phyloP scores from a whole-genome alignment of 1,140 invertebrate genomes.

The Aplysia californica region DNA sequence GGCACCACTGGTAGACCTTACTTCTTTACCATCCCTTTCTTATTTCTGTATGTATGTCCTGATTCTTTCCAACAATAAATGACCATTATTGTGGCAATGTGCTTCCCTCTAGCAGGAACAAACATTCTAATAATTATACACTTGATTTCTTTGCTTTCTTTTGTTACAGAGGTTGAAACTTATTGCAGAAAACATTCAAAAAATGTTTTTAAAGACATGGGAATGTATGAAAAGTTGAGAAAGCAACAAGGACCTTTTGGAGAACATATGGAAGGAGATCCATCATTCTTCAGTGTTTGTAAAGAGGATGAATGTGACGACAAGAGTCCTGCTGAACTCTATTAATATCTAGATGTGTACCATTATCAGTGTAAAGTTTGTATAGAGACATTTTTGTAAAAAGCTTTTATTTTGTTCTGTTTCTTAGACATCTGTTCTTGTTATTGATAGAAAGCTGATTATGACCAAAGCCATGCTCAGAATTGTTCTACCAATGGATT shows the following conservation, averaged over 20 bases:
- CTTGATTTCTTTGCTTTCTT: no score
- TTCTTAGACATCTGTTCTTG: constrained; percentile 1
- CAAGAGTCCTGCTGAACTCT: constrained; percentile 8
- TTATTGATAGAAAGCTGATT: neutral
- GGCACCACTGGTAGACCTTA: no score
- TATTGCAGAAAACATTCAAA: constrained; percentile 24
- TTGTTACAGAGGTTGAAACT: constrained; percentile 16
- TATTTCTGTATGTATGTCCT: no score
- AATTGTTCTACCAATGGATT: no score
- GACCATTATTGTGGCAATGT: no score
- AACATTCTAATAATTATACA: no score
- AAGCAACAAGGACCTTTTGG: constrained; percentile 8
- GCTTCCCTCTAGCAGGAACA: no score
- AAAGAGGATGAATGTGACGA: neutral
- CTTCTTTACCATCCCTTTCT: no score
- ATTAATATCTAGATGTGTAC: neutral
- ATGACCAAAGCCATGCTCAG: no score
- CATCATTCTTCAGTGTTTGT: constrained; percentile 13
- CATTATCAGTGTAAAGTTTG: no score
- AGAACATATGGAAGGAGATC: neutral
- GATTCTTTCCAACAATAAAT: no score
- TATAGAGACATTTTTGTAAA: neutral
- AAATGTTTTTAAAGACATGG: constrained; percentile 14
- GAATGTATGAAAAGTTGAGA: neutral
- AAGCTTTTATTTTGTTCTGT: neutral